Base-by-base conservation (phyloP, 2,797 vertebrate genomes). In the Myotis myotis region DNA sequence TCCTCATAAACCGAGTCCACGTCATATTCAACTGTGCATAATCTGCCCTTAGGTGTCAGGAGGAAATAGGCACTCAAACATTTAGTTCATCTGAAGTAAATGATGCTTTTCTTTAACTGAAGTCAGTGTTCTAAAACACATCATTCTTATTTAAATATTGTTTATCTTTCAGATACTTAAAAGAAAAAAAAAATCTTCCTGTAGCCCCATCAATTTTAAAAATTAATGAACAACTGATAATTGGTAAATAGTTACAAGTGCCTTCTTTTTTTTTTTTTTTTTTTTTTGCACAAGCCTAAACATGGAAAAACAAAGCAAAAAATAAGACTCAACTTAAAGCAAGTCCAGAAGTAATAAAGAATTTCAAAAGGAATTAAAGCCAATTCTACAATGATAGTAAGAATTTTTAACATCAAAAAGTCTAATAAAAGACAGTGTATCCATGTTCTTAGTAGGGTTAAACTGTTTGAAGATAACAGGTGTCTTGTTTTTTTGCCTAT, bases 311-410 rank as follows among this genome's bases (percentile, higher is more conserved):
- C 20, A 44, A 85, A 70, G 66, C 33, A 85, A 81, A 64, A 89
- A 87, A 25, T n/a, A 41, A 88, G 62, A 20, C 4, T 89, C 47
- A 66, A 95, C 20, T 81, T 53, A 88, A 53, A 96, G 19, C 25
- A 92, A 89, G n/a, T 33, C 28, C 76, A 95, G 44, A 71, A 87
- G 49, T 88, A 95, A 96, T 72, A 85, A 95, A 95, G 38, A 68
- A 72, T 82, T 47, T 78, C 51, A 96, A 33, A 79, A 82, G 82
- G 66, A 91, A 85, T 74, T 92, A 95, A 90, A 75, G 4, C 7
- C 89, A 81, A 87, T 93, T 89, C 57, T 78, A 89, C 10, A 85
- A 51, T 47, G 5, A 91, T 72, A 94, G 23, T 78, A 66, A 38
- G 3, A 16, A 80, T 71, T 33, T 72, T 92, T 81, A 78, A 79